Conservation (phyloP, 2,797 vertebrate genomes). For the Crax fasciolata region DNA sequence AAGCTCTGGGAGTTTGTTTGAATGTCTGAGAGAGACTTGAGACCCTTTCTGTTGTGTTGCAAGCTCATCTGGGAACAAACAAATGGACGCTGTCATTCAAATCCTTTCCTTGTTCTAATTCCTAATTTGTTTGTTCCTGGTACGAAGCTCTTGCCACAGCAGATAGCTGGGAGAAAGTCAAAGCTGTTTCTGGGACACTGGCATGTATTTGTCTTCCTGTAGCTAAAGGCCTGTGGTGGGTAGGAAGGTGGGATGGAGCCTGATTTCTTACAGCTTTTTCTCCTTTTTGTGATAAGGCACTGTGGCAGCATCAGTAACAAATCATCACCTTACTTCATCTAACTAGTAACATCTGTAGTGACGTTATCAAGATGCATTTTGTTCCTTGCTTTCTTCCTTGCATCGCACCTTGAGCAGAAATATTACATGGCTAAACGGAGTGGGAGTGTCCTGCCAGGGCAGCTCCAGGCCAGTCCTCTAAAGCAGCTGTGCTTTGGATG, state of each 20-base stretch:
- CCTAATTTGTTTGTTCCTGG: neutral
- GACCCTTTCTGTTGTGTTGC: neutral
- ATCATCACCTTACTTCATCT: neutral
- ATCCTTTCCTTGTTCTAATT: neutral
- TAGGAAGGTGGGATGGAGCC: neutral
- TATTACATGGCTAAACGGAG: neutral
- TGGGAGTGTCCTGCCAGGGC: neutral
- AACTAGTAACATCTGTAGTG: neutral
- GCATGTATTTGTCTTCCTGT: neutral
- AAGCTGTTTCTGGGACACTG: neutral
- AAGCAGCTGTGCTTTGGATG: slow-evolving; percentile 3
- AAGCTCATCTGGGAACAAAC: neutral
- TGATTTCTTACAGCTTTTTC: neutral
- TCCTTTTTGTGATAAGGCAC: neutral
- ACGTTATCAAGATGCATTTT: neutral
- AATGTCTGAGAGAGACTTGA: neutral
- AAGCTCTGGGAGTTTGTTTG: neutral
- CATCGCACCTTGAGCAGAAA: neutral
- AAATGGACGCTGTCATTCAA: neutral
- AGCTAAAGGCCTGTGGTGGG: neutral
- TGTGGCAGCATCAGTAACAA: neutral
- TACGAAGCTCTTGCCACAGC: neutral
- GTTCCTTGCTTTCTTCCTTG: neutral
- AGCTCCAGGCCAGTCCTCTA: neutral
- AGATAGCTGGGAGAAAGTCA: neutral